Conservation (phyloP, 2,797 vertebrate genomes). For the Labroides dimidiatus region DNA sequence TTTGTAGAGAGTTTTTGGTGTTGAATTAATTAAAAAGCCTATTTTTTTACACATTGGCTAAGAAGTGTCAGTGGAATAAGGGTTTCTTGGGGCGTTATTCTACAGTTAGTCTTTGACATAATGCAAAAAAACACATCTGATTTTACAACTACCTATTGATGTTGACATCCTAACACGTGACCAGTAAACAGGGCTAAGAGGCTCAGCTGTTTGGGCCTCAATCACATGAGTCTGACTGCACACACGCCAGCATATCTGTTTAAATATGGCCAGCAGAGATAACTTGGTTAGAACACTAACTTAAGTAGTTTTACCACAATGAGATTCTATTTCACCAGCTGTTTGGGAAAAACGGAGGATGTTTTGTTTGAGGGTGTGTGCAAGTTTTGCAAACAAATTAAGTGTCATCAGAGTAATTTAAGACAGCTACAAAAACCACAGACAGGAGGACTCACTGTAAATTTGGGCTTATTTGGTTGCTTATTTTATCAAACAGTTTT, state of each 20-base stretch:
- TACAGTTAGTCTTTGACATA: background rate
- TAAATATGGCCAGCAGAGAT: conserved; percentile 6
- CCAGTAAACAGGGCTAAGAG: conserved; percentile 16
- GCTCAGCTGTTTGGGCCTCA: conserved; percentile 31
- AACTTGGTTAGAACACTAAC: background rate
- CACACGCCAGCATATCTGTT: conserved; percentile 11
- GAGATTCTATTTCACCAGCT: background rate
- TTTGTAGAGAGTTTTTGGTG: background rate
- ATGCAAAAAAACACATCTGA: background rate
- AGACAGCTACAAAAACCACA: conserved; percentile 1
- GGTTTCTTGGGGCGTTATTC: background rate
- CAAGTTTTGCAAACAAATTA: background rate
- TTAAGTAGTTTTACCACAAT: background rate
- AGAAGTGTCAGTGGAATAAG: background rate
- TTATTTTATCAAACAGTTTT: background rate
- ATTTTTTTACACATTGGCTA: background rate
- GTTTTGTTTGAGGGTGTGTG: background rate
- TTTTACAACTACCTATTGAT: conserved; percentile 2
- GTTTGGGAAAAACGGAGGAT: background rate
- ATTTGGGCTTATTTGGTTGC: background rate
- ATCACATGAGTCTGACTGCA: conserved; percentile 23
- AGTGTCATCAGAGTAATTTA: background rate
- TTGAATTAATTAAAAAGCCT: background rate
- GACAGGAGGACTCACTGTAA: background rate
- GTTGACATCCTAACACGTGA: conserved; percentile 13